Evolutionary conservation across 1,140 invertebrate species (phyloP).

Genomic region (Trichomalopsis sarcophagae): DNA sequence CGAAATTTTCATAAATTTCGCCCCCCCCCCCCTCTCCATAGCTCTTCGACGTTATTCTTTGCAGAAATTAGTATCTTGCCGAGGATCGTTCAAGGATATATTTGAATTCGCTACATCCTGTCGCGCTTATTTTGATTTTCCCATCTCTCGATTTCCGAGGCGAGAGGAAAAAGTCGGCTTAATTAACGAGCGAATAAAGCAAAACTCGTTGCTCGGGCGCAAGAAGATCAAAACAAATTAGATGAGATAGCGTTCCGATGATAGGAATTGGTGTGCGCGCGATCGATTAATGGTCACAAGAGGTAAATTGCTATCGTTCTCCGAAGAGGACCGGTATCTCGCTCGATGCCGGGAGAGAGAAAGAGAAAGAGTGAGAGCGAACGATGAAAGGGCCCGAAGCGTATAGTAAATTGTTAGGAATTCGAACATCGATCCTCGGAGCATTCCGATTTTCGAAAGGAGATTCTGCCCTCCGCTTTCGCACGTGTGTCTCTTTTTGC

Average conservation of each 20-base stretch:
- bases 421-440: conserved; percentile 52
- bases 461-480: conserved; percentile 13
- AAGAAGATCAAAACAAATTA: conserved; percentile 28
- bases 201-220: not conserved
- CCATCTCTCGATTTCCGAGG: conserved; percentile 31
- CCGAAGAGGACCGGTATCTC: conserved; percentile 55
- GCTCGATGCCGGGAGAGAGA: conserved; percentile 35
- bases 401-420: conserved; percentile 63
- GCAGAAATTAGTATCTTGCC: conserved; percentile 10
- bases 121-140: conserved; percentile 18
- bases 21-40: not conserved
- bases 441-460: conserved; percentile 56
- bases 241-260: conserved; percentile 36
- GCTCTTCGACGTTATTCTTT: conserved; percentile 29
- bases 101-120: not conserved
- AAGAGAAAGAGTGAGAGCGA: too few relatives aligned
- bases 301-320: conserved; percentile 57
- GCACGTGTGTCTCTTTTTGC: not conserved
- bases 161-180: conserved; percentile 19
- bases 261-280: conserved; percentile 42
- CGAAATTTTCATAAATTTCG: conserved; percentile 50
- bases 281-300: conserved; percentile 60
- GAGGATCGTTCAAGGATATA: not conserved
- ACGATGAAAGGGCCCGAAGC: conserved; percentile 60
- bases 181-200: conserved; percentile 29